Percentiles rank a stretch among this genome's conserved stretches.
Conservation (phyloP, 2,888 invertebrate species). For the Synergus japonicus region DNA sequence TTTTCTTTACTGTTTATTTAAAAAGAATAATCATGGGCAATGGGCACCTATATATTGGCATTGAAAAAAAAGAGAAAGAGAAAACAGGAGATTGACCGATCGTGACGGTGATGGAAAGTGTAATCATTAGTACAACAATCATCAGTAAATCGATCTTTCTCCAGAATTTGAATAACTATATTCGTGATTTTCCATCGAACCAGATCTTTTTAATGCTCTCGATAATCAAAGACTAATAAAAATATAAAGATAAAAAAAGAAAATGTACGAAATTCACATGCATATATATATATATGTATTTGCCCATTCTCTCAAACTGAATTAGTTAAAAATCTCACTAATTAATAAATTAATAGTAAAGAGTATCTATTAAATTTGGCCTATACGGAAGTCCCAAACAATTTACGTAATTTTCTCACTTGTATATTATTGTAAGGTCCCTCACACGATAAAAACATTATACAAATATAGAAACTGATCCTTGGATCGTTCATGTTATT, state of each 20-base stretch:
- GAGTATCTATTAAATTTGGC: no score
- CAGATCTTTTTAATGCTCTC: neutral
- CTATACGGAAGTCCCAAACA: no score
- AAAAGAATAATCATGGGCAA: neutral
- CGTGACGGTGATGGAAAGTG: neutral
- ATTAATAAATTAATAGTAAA: no score
- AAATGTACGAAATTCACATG: neutral
- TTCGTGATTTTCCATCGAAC: neutral
- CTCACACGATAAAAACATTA: no score
- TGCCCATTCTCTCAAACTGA: no score
- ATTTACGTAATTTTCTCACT: no score
- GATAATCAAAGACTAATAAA: neutral
- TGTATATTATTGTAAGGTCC: no score
- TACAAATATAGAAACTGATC: no score
- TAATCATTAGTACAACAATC: neutral
- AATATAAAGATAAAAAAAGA: no score
- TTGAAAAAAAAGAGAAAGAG: slow-evolving; percentile 30
- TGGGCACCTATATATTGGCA: neutral
- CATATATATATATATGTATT: neutral
- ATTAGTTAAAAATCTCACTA: no score
- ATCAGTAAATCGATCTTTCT: neutral
- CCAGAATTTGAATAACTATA: neutral
- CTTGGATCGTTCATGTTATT: neutral
- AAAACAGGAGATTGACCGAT: slow-evolving; percentile 10
- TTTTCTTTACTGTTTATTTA: neutral